phyloP scores from a whole-genome alignment of 2,797 vertebrate genomes.

The Danio jaintianensis region DNA sequence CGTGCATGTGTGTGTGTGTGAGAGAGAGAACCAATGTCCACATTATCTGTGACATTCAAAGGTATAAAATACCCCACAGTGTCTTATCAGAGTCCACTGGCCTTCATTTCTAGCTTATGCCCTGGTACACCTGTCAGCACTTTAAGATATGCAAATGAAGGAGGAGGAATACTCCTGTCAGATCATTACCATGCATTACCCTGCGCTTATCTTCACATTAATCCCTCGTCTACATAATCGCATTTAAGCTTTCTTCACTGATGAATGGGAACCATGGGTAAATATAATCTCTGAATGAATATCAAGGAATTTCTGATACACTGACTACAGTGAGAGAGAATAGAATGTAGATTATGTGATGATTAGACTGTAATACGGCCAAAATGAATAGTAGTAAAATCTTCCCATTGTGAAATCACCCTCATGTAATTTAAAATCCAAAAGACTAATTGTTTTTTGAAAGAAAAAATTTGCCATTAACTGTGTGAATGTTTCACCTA shows the following conservation, averaged over 20 bases:
- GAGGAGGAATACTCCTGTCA: slow-evolving; percentile 92
- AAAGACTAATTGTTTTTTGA: too few relatives aligned
- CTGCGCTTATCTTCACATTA: slow-evolving; percentile 92
- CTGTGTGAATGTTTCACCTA: too few relatives aligned
- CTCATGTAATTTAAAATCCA: too few relatives aligned
- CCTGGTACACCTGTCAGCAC: slow-evolving; percentile 86
- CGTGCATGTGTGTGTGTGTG: slow-evolving; percentile 32
- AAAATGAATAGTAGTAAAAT: slow-evolving; percentile 6
- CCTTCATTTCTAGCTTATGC: slow-evolving; percentile 77
- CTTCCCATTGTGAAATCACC: neutral
- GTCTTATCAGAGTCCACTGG: slow-evolving; percentile 78
- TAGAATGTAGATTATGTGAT: slow-evolving; percentile 20
- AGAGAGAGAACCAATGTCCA: slow-evolving; percentile 54
- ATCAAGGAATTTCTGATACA: slow-evolving; percentile 68
- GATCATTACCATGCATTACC: slow-evolving; percentile 96
- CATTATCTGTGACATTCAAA: slow-evolving; percentile 73
- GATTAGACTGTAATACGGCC: neutral
- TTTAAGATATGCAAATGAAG: slow-evolving; percentile 94
- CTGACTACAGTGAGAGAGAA: slow-evolving; percentile 30
- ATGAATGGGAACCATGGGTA: slow-evolving; percentile 86
- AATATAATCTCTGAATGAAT: slow-evolving; percentile 93
- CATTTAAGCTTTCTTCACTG: slow-evolving; percentile 88
- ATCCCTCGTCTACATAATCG: slow-evolving; percentile 97
- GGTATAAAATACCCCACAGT: slow-evolving; percentile 67
- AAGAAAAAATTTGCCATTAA: too few relatives aligned